A percentile compares a stretch with the other conserved stretches of the same genome.
phyloP scores from a whole-genome alignment of 2,888 invertebrate genomes.

The Cephus pygmeus region DNA sequence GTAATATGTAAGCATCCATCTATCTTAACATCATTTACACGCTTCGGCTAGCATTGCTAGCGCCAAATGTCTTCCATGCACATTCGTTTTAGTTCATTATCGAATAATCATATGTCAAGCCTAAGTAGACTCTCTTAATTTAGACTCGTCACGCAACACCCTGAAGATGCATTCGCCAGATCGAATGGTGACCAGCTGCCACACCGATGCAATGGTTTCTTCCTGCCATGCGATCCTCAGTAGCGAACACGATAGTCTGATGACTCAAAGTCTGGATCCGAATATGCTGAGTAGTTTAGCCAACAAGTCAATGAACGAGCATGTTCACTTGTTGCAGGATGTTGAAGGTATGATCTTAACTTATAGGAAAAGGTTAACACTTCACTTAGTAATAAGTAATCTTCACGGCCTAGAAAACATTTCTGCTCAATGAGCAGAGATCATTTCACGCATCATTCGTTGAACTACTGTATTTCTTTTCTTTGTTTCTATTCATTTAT shows the following conservation, averaged over 20 bases:
- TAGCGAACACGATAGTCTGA: conserved; percentile 62
- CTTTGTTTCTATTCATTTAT: background rate
- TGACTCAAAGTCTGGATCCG: conserved; percentile 76
- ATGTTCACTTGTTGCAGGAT: conserved; percentile 37
- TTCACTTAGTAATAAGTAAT: background rate
- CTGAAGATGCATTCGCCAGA: conserved; percentile 74
- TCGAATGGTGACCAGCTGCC: conserved; percentile 79
- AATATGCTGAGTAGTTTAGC: conserved; percentile 66
- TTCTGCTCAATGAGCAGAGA: background rate
- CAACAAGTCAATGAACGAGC: conserved; percentile 44
- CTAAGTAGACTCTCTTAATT: conserved; percentile 17
- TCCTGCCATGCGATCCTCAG: conserved; percentile 50
- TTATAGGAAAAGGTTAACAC: too few species aligned
- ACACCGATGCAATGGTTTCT: conserved; percentile 65
- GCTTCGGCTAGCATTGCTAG: conserved; percentile 47
- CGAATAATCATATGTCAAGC: background rate
- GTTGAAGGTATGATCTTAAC: conserved; percentile 47
- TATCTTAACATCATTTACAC: conserved; percentile 43
- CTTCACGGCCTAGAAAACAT: background rate
- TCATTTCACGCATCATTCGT: background rate
- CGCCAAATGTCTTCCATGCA: conserved; percentile 26
- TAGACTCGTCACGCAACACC: conserved; percentile 51
- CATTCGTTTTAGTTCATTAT: background rate
- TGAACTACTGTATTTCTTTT: background rate
- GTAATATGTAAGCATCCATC: background rate